These are phyloP conservation scores for Lampris incognitus DNA, from an alignment of 2,113 vertebrate genomes.

Conservation along the genomic window DNA sequence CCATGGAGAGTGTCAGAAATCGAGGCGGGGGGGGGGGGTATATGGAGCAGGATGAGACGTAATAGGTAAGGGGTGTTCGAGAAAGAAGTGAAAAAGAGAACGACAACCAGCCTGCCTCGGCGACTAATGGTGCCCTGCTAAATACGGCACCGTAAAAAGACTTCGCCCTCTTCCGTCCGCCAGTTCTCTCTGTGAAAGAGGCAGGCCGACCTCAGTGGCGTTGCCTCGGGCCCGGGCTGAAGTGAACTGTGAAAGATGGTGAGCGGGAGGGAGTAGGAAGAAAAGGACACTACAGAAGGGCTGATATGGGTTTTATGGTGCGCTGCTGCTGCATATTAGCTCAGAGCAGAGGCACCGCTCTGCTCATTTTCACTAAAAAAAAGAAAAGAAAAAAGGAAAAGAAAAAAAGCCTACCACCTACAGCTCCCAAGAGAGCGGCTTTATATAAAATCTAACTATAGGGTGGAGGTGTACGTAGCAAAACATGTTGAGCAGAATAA, in stretches of 20 bases:
- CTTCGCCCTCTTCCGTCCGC: slow-evolving; percentile 14
- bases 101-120: slow-evolving; percentile 25
- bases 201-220: slow-evolving; percentile 22
- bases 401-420: not conserved
- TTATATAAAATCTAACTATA: not conserved
- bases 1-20: slow-evolving; percentile 5
- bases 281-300: slow-evolving; percentile 43
- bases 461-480: slow-evolving; percentile 1
- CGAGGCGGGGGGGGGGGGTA: slow-evolving; percentile 34
- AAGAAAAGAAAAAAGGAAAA: too few relatives aligned
- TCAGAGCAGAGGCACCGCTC: slow-evolving; percentile 8
- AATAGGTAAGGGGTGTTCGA: slow-evolving; percentile 49
- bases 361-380: slow-evolving; percentile 8
- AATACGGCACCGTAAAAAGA: slow-evolving; percentile 28
- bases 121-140: slow-evolving; percentile 15
- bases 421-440: slow-evolving; percentile 15
- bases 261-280: slow-evolving; percentile 22
- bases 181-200: slow-evolving; percentile 24
- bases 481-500: slow-evolving; percentile 9
- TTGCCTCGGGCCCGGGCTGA: slow-evolving; percentile 48
- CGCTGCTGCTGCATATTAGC: slow-evolving; percentile 15
- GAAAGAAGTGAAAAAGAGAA: slow-evolving; percentile 23
- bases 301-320: slow-evolving; percentile 51
- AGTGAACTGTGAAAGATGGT: slow-evolving; percentile 45
- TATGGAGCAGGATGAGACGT: slow-evolving; percentile 52